Percentiles rank a stretch among this genome's conserved stretches.
phyloP scores from a whole-genome alignment of 1,140 invertebrate genomes.

The Liolophura sinensis region DNA sequence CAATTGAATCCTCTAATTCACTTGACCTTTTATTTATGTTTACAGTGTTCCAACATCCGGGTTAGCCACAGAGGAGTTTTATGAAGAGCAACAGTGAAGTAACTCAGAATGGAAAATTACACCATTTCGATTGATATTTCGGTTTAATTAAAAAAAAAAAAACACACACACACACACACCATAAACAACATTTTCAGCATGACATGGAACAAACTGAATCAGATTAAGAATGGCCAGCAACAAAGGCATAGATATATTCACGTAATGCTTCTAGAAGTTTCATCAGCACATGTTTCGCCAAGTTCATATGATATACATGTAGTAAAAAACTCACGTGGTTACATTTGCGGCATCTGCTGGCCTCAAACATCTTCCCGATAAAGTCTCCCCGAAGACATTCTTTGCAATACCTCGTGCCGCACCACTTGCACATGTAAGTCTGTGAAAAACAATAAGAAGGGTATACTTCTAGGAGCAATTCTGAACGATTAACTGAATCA shows the following conservation, averaged over 20 bases:
- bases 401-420: slow-evolving; percentile 45
- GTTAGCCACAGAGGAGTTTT: too few species aligned
- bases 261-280: not conserved
- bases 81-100: not conserved
- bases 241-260: not conserved
- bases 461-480: too few species aligned
- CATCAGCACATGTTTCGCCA: not conserved
- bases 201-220: not conserved
- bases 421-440: slow-evolving; percentile 54
- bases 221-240: not conserved
- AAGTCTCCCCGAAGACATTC: slow-evolving; percentile 48
- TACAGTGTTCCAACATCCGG: not conserved
- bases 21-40: too few species aligned
- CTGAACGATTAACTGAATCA: too few species aligned
- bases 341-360: slow-evolving; percentile 33
- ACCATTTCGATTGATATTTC: not conserved
- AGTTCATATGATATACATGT: not conserved
- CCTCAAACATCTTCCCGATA: slow-evolving; percentile 32
- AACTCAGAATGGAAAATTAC: not conserved
- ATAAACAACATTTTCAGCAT: too few species aligned
- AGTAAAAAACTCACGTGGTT: slow-evolving; percentile 33
- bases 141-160: not conserved
- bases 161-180: too few species aligned
- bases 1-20: too few species aligned
- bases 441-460: slow-evolving; percentile 17